These are phyloP conservation scores for Mya arenaria DNA, from an alignment of 1,140 invertebrate genomes.

Conservation along the genomic window DNA sequence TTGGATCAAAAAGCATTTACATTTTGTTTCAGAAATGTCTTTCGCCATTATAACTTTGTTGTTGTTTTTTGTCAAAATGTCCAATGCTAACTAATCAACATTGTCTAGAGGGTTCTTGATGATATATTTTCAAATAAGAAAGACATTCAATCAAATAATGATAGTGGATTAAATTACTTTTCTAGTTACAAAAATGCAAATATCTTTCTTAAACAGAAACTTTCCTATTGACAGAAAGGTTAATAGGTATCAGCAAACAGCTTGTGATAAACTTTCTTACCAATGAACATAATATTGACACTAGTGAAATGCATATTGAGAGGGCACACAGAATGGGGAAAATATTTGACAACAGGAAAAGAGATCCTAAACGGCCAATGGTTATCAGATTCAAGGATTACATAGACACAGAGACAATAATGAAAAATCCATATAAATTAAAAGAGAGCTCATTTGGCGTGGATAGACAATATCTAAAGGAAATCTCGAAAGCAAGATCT, in stretches of 20 bases:
- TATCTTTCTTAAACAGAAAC: too few relatives aligned
- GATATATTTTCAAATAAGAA: too few relatives aligned
- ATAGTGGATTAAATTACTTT: too few relatives aligned
- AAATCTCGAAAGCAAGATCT: background rate
- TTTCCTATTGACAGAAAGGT: background rate
- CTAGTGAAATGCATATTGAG: background rate
- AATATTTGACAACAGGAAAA: background rate
- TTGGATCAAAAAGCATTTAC: too few relatives aligned
- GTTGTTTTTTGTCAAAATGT: too few relatives aligned
- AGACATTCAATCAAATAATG: too few relatives aligned
- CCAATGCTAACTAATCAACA: too few relatives aligned
- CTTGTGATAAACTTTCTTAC: background rate
- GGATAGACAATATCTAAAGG: constrained; percentile 1
- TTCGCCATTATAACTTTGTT: too few relatives aligned
- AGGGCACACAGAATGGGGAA: background rate
- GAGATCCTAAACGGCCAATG: constrained; percentile 4
- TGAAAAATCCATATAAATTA: background rate
- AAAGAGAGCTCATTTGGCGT: constrained; percentile 1
- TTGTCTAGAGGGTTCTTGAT: too few relatives aligned
- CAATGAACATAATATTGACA: background rate
- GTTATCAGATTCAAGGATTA: background rate
- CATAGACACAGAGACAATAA: background rate
- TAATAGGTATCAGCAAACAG: background rate
- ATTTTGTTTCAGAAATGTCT: too few relatives aligned
- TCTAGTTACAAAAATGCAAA: too few relatives aligned